Base-by-base conservation (phyloP, 2,888 invertebrate genomes). In the Amphimallon solstitiale region DNA sequence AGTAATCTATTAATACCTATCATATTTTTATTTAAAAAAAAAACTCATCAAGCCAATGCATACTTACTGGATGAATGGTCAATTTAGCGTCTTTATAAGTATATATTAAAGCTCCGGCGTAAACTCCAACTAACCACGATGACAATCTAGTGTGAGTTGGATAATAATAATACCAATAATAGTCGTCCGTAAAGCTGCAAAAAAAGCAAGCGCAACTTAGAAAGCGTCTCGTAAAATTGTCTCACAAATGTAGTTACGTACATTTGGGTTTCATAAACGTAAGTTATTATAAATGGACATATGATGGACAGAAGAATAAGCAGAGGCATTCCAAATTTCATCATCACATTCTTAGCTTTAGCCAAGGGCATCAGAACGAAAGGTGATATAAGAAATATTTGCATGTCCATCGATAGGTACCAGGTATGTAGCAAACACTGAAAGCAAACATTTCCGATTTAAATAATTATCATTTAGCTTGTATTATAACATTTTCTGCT, bases 321-420 rank as follows among this genome's bases (percentile, higher is more conserved):
- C 7, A 68, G 15, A 3, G 68, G 66, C 17, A 63, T 29, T 12
- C 56, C 65, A 23, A 23, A 46, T 43, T 34, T 67, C 46, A 56
- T 52, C 61, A 62, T 65, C 14, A 62, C 5, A 10, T 65, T 64
- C 19, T 38, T 37, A 17, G 34, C 61, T 35, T 54, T 65, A n/a
- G 52, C 54, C 17, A 76, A 61, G 1, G 78, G 80, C 62, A 80
- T 74, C 12, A 81, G 64, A 9, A 81, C 52, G 7, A 81, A 14
- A 1, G 80, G 80, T 4, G 81, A 74, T 29, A 79, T 23, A 2
- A 80, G 34, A 66, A 78, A 81, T 66, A 81, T 72, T 67, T 82
- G 81, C 74, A 80, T 78, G 68, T 82, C 81, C 1, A 77, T 79
- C 34, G 80, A 77, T 56, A 82, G 67, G 67, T 81, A 82, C 81